Percentiles rank a stretch among this genome's conserved stretches.
Evolutionary conservation across 2,113 vertebrate species (phyloP).

Genomic region (Phoenicopterus ruber): DNA sequence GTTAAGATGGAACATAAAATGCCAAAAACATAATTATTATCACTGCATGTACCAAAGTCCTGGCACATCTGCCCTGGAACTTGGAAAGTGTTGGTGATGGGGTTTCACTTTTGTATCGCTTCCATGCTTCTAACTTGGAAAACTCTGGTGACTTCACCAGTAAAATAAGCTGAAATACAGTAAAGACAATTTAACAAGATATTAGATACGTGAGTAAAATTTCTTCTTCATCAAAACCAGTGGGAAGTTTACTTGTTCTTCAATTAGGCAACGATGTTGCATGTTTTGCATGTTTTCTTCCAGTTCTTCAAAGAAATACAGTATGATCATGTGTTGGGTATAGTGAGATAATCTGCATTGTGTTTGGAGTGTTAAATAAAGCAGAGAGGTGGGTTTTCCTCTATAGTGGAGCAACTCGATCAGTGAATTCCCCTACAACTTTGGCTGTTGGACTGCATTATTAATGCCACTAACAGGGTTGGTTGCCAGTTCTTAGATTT

Average conservation of each 20-base stretch:
- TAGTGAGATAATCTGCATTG: not conserved
- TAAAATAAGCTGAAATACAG: not conserved
- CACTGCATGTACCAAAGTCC: not conserved
- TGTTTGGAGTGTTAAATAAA: not conserved
- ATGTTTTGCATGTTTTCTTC: not conserved
- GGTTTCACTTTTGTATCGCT: not conserved
- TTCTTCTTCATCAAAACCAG: not conserved
- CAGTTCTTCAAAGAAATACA: not conserved
- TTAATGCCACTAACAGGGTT: not conserved
- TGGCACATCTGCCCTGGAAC: not conserved
- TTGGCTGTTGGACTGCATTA: conserved; percentile 11
- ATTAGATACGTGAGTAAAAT: not conserved
- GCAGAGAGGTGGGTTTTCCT: not conserved
- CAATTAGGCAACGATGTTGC: too few species aligned
- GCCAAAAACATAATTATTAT: not conserved
- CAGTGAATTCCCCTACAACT: not conserved
- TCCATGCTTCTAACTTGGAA: not conserved
- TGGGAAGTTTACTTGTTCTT: not conserved
- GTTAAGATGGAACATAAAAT: not conserved
- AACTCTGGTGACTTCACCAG: not conserved
- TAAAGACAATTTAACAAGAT: not conserved
- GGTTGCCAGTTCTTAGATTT: not conserved
- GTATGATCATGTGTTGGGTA: not conserved
- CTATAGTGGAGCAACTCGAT: not conserved
- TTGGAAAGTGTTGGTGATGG: not conserved